Base-by-base conservation (phyloP, 2,113 vertebrate genomes). In the Montifringilla adamsi region DNA sequence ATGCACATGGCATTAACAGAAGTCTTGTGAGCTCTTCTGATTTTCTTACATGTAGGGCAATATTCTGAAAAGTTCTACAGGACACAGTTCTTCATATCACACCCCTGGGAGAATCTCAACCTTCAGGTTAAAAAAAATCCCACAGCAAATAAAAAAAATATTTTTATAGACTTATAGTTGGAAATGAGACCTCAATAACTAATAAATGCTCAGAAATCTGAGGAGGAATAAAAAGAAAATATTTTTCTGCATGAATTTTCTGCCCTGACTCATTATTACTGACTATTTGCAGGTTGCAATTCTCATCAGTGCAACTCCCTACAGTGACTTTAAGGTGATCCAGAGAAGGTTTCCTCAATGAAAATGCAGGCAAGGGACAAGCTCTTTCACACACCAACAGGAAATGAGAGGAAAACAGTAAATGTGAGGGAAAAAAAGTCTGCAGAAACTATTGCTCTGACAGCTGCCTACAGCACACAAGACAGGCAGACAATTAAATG, bases 321-420 rank as follows among this genome's bases (percentile, higher is more conserved):
- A 17, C 27, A 86, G 68, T 64, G 64, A 89, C 43, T 92, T 84
- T 46, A 67, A 72, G 68, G 72, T 77, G 87, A 66, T 90, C 26
- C 87, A 67, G 55, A 74, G 56, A 69, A 87, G 87, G 68, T 37
- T 31, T 74, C n/a, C 39, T 30, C n/a, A 69, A 0, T 23, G 83
- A 93, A 93, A 94, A 88, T 6, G 20, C 35, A 85, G n/a, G 74
- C 46, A 44, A 72, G 78, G 47, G 72, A 64, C 64, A 92, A 90
- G 66, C 16, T 27, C 44, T 70, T 47, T 67, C 69, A 84, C 66
- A 64, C 35, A 84, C 70, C 82, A 94, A 84, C 69, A 89, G 94
- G 78, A 94, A 95, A 94, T 74, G 79, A 93, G 78, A 91, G 39
- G 39, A 84, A 87, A 96, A 72, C 20, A 81, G 49, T 72, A 56